phyloP scores from a whole-genome alignment of 2,113 vertebrate species.

The Alligator mississippiensis region DNA sequence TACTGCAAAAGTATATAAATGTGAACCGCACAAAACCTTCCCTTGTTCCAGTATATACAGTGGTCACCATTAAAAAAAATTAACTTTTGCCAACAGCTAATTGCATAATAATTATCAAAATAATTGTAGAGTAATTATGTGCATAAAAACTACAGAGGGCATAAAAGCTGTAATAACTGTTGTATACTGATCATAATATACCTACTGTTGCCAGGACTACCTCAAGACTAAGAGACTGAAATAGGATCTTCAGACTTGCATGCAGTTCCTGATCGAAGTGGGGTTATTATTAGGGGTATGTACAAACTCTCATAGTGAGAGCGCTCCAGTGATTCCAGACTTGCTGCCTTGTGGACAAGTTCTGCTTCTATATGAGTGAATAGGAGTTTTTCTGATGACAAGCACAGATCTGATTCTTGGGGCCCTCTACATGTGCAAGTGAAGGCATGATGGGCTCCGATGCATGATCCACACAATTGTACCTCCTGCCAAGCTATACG shows the following conservation, averaged over 20 bases:
- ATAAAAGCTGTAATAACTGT: neutral
- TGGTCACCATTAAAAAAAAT: neutral
- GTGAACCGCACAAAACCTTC: neutral
- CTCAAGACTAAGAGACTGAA: neutral
- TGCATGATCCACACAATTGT: too few relatives aligned
- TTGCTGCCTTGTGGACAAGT: neutral
- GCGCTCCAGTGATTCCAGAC: neutral
- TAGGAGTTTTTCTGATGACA: neutral
- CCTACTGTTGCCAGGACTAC: neutral
- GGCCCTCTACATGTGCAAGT: too few relatives aligned
- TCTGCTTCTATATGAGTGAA: neutral
- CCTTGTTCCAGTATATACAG: neutral
- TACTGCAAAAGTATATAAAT: neutral
- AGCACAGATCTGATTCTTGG: neutral
- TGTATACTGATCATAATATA: neutral
- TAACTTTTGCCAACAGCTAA: neutral
- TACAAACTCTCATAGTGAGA: neutral
- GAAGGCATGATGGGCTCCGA: too few relatives aligned
- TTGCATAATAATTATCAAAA: neutral
- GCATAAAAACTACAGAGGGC: neutral
- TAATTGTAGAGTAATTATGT: neutral
- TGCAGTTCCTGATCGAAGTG: neutral
- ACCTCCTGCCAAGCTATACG: too few relatives aligned
- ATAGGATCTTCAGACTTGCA: neutral
- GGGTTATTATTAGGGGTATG: neutral